Evolutionary conservation across 2,797 vertebrate species (phyloP).

Genomic region (Galago senegalensis): DNA sequence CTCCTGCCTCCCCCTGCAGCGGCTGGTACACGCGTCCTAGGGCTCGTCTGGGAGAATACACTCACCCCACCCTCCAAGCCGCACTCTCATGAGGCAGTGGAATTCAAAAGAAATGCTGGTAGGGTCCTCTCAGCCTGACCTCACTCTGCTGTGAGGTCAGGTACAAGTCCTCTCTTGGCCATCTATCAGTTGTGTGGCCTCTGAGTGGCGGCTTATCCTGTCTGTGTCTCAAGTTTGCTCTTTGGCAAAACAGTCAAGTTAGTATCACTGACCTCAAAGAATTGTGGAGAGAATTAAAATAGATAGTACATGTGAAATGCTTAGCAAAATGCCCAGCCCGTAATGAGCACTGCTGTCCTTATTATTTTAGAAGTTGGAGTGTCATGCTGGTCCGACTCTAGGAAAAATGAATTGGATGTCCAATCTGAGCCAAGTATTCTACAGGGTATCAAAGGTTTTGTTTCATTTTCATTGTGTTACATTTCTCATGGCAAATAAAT

Average conservation of each 20-base stretch:
- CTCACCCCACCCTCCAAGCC: neutral
- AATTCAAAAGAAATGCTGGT: neutral
- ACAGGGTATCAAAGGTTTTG: no score
- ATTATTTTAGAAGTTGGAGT: neutral
- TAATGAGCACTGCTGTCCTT: rapidly evolving
- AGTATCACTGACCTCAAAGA: neutral
- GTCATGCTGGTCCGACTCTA: neutral
- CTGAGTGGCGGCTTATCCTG: neutral
- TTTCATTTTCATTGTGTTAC: no score
- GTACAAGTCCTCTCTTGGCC: neutral
- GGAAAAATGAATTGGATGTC: neutral
- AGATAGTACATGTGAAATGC: neutral
- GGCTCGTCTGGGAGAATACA: neutral
- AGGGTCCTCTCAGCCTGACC: neutral
- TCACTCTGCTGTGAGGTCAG: neutral
- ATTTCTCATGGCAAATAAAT: neutral
- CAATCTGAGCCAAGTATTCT: neutral
- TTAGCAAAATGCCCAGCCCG: neutral
- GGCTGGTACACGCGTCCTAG: rapidly evolving
- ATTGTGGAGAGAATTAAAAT: neutral
- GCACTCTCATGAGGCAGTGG: neutral
- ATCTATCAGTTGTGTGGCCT: neutral
- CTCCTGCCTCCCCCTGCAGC: rapidly evolving
- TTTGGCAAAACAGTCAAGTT: neutral
- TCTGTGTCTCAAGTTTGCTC: neutral